Conservation (phyloP, 2,888 invertebrate species). For the Anaspis maculata region DNA sequence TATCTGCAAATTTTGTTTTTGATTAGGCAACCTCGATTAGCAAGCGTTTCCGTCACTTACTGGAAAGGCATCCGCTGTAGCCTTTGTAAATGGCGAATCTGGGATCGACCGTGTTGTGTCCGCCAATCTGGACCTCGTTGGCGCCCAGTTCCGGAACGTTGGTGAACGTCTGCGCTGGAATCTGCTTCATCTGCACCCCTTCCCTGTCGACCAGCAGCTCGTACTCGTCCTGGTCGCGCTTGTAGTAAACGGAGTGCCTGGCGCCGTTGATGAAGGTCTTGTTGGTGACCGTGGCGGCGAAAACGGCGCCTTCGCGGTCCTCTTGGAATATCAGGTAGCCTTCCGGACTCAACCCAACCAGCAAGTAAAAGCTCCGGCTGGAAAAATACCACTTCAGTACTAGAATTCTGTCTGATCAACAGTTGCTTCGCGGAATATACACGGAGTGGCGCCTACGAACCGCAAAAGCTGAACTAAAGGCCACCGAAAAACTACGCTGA, state of each 20-base stretch:
- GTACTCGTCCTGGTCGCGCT: conserved; percentile 62
- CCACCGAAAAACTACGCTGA: no score
- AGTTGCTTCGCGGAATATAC: no score
- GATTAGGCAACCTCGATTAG: conserved; percentile 1
- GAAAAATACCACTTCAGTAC: conserved; percentile 13
- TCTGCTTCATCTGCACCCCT: conserved; percentile 59
- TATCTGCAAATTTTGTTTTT: conserved; percentile 68
- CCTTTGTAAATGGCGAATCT: conserved; percentile 76
- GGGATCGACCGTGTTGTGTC: conserved; percentile 75
- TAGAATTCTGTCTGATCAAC: conserved; percentile 1
- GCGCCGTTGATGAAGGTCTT: conserved; percentile 77
- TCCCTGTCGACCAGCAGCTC: conserved; percentile 68
- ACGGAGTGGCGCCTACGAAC: no score
- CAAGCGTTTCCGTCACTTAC: conserved; percentile 51
- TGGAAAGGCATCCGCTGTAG: conserved; percentile 84
- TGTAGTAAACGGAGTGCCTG: conserved; percentile 66
- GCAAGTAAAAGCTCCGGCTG: conserved; percentile 74
- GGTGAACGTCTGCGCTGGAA: conserved; percentile 59
- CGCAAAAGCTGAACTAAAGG: no score
- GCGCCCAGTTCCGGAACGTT: conserved; percentile 61
- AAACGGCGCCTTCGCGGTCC: conserved; percentile 67
- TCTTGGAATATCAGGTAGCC: conserved; percentile 80
- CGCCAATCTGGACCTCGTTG: conserved; percentile 81
- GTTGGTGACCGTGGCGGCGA: conserved; percentile 66
- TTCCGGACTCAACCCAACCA: conserved; percentile 74